Conservation (phyloP, 2,888 invertebrate species). For the Tupiocoris notatus region DNA sequence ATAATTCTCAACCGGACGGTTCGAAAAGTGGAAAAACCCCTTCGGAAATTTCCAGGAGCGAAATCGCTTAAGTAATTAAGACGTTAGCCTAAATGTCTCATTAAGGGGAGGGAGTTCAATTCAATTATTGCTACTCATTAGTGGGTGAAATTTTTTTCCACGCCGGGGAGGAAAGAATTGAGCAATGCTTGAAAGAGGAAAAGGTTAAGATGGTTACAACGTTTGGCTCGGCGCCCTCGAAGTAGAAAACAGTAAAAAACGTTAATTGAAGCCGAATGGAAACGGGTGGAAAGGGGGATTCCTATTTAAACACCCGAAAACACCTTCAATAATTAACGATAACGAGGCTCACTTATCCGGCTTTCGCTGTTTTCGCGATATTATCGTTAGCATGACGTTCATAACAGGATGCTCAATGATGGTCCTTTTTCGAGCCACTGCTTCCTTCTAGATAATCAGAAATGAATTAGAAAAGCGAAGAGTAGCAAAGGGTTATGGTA, state of each 20-base stretch:
- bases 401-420: conserved; percentile 19
- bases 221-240: background rate
- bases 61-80: background rate
- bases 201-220: background rate
- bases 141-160: background rate
- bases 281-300: background rate
- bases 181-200: background rate
- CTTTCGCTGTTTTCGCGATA: conserved; percentile 4
- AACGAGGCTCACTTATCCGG: conserved; percentile 32
- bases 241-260: background rate
- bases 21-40: no score
- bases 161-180: background rate
- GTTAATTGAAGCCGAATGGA: background rate
- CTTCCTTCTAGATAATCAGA: conserved; percentile 38
- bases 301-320: background rate
- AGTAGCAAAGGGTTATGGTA: no score
- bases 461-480: conserved; percentile 30
- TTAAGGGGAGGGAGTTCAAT: background rate
- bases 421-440: background rate
- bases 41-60: no score
- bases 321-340: conserved; percentile 40
- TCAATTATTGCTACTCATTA: background rate
- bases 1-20: no score
- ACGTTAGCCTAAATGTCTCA: background rate
- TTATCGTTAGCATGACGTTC: conserved; percentile 37